Evolutionary conservation across 2,888 invertebrate genomes (phyloP), one percentile per base, ranked within the genome.

Genomic region (Trachelus tabidus): DNA sequence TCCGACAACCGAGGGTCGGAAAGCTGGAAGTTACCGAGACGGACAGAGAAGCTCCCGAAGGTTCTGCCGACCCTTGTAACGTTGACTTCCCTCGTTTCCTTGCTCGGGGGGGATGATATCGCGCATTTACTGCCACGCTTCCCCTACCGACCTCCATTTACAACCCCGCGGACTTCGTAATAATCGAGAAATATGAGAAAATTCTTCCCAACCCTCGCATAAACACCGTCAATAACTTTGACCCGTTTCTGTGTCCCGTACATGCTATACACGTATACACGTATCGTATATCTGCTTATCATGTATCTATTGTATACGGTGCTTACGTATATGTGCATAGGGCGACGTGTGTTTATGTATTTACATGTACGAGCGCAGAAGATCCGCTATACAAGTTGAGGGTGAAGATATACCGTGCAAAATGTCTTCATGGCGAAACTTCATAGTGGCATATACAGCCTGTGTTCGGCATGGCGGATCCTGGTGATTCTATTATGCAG

Each of bases 131-230:
- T 33, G 6, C 71, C 71, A 6, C 40, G 15, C 40, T 6, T 15
- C 40, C 40, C 40, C 15, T 11, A 9, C 31, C 40, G 75, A 56
- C 75, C 40, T 37, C 33, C 73, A n/a, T 34, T 34, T 75, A 75
- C 35, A 80, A 75, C 81, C 81, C 80, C n/a, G 80, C 81, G 76
- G 79, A 76, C 82, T 83, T 81, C 79, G 85, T 86, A 86, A 87
- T 89, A 87, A 87, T 86, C 85, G 85, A 83, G 84, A 89, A 87
- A 88, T 89, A 88, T 86, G 88, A 87, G 88, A 83, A 86, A 88
- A 88, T 87, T 89, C 86, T 85, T 84, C 76, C 83, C 69, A 40
- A 31, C 74, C 77, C 82, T 79, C 79, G 80, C 83, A 76, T 82
- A 81, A 84, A 83, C 80, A 30, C 74, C 74, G n/a, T 34, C 30